Conservation (phyloP, 2,888 invertebrate species). For the Ophion ellenae region DNA sequence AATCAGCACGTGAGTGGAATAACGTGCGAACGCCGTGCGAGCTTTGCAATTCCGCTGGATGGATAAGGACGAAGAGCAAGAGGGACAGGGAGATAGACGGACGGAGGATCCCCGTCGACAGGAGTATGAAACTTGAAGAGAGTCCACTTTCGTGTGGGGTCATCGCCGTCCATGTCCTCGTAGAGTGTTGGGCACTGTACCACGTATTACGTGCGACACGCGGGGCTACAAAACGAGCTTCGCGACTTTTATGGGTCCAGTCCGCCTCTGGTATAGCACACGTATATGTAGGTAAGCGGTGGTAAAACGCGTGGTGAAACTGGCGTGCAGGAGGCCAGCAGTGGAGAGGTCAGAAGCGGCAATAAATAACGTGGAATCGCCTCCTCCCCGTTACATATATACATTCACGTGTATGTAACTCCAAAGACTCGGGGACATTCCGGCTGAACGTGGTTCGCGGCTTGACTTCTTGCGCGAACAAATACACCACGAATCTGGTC, state of each 20-base stretch:
- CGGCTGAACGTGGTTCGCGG: constrained; percentile 72
- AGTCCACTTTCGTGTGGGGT: constrained; percentile 62
- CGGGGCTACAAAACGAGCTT: constrained; percentile 63
- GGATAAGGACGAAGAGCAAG: constrained; percentile 13
- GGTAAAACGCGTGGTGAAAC: constrained; percentile 78
- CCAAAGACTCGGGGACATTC: constrained; percentile 76
- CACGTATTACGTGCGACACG: constrained; percentile 59
- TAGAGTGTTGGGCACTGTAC: constrained; percentile 50
- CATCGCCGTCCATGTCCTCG: constrained; percentile 55
- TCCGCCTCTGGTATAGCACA: constrained; percentile 53
- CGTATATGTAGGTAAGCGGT: constrained; percentile 61
- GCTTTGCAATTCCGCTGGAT: constrained; percentile 30
- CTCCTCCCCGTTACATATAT: constrained; percentile 57
- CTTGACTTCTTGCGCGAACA: constrained; percentile 44
- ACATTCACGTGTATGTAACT: constrained; percentile 69
- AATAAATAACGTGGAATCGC: constrained; percentile 81
- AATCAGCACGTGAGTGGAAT: constrained; percentile 57
- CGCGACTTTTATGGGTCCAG: constrained; percentile 69
- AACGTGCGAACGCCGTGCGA: constrained; percentile 44
- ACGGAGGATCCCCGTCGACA: constrained; percentile 44
- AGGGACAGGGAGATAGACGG: constrained; percentile 22
- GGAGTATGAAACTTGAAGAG: constrained; percentile 59
- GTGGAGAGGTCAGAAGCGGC: constrained; percentile 70
- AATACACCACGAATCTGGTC: constrained; percentile 73
- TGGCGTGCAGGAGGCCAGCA: constrained; percentile 79